phyloP scores from a whole-genome alignment of 2,888 invertebrate genomes.

The Rhagophthalmus giganteus region DNA sequence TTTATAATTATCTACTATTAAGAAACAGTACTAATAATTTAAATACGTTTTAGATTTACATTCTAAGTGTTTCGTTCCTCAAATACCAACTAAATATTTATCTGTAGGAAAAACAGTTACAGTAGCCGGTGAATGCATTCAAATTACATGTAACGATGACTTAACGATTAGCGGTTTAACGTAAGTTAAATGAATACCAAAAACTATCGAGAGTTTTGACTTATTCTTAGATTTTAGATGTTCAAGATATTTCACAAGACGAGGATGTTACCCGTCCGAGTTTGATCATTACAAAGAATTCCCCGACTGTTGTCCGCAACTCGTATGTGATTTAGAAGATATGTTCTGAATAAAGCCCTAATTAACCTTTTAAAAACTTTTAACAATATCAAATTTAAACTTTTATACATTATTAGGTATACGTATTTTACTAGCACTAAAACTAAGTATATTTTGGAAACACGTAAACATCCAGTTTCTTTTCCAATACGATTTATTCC shows the following conservation, averaged over 20 bases:
- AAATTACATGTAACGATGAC: constrained; percentile 13
- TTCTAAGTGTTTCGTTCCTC: constrained; percentile 8
- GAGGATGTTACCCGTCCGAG: constrained; percentile 5
- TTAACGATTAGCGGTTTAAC: constrained; percentile 18
- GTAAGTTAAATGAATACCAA: constrained; percentile 5
- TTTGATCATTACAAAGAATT: constrained; percentile 8
- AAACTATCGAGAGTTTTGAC: background rate
- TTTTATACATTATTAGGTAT: too few species aligned
- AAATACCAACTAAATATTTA: constrained; percentile 14
- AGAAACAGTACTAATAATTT: too few species aligned
- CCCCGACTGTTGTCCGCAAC: constrained; percentile 17
- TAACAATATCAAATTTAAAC: too few species aligned
- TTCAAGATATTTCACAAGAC: constrained; percentile 4
- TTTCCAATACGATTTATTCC: too few species aligned
- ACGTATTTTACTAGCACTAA: too few species aligned
- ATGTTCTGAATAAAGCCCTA: too few species aligned
- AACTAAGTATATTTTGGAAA: too few species aligned
- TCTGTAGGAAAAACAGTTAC: constrained; percentile 12
- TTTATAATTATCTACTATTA: too few species aligned
- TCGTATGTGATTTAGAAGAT: background rate
- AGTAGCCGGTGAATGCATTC: constrained; percentile 18
- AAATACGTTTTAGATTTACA: too few species aligned
- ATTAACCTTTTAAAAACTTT: too few species aligned
- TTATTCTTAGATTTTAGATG: constrained; percentile 8
- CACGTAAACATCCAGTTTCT: too few species aligned